Conservation (phyloP, 35 echinoderm and acorn worm genomes). For the Heliocidaris tuberculata region DNA sequence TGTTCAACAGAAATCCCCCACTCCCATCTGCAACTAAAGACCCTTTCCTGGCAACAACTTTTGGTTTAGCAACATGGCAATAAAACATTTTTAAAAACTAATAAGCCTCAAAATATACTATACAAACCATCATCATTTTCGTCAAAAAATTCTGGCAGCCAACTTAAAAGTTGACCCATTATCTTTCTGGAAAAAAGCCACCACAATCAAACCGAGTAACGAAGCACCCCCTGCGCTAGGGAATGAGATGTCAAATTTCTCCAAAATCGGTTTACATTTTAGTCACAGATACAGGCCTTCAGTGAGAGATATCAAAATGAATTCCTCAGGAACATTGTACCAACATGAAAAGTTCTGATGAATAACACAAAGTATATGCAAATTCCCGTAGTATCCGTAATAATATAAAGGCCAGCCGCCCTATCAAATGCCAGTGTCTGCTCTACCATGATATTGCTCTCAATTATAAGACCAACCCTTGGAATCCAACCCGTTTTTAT, state of each 20-base stretch:
- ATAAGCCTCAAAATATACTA: neutral
- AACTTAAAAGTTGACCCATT: constrained; percentile 7
- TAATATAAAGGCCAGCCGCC: too few species aligned
- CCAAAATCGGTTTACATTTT: neutral
- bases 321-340: neutral
- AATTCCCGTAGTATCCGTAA: neutral
- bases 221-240: neutral
- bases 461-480: neutral
- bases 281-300: neutral
- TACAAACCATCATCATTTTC: neutral
- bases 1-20: neutral
- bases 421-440: neutral
- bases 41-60: neutral
- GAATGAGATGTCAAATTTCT: neutral
- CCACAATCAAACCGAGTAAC: neutral
- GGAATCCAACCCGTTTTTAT: neutral
- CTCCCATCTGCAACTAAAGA: neutral
- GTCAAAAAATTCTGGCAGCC: neutral
- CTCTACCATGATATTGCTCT: neutral
- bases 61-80: neutral
- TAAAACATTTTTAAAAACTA: neutral
- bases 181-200: neutral
- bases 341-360: neutral
- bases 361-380: neutral
- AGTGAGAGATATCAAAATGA: neutral